Percentiles rank a stretch among this genome's conserved stretches.
These are phyloP conservation scores for Chirona hameri DNA, from an alignment of 2,888 invertebrate species.

Conservation along the genomic window DNA sequence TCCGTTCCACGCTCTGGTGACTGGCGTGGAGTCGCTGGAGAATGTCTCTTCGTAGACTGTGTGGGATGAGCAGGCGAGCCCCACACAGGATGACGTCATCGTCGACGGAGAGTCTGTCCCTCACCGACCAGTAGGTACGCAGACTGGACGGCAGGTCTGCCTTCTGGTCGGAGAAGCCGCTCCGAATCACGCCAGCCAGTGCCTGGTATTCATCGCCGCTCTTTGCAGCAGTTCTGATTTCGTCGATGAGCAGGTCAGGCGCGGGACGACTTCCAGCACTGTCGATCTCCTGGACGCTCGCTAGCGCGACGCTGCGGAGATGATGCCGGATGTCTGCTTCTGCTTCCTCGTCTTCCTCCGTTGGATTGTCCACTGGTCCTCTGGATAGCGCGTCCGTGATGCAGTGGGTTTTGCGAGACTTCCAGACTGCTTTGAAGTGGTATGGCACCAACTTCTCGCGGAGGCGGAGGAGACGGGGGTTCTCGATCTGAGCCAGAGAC, in stretches of 20 bases:
- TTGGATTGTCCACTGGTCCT: background rate
- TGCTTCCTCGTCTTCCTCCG: background rate
- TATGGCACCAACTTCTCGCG: background rate
- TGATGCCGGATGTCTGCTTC: background rate
- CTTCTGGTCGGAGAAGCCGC: background rate
- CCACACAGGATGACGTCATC: background rate
- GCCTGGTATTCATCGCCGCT: background rate
- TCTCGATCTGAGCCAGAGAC: background rate
- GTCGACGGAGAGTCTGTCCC: background rate
- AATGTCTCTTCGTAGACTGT: background rate
- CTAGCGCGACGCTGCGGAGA: background rate
- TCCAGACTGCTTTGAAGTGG: background rate
- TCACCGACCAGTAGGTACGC: background rate
- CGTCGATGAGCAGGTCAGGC: background rate
- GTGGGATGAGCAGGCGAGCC: background rate
- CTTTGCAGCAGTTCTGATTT: background rate
- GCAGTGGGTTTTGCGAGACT: background rate
- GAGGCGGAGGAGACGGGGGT: background rate
- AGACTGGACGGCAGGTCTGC: background rate
- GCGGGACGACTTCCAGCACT: background rate
- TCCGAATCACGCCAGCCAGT: background rate
- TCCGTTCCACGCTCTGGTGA: background rate
- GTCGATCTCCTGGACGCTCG: background rate
- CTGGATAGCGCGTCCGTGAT: background rate
- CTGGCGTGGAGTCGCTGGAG: background rate